Percentiles rank a stretch among this genome's conserved stretches.
Evolutionary conservation across 2,888 invertebrate species (phyloP).

Genomic region (Diaphora mendica): DNA sequence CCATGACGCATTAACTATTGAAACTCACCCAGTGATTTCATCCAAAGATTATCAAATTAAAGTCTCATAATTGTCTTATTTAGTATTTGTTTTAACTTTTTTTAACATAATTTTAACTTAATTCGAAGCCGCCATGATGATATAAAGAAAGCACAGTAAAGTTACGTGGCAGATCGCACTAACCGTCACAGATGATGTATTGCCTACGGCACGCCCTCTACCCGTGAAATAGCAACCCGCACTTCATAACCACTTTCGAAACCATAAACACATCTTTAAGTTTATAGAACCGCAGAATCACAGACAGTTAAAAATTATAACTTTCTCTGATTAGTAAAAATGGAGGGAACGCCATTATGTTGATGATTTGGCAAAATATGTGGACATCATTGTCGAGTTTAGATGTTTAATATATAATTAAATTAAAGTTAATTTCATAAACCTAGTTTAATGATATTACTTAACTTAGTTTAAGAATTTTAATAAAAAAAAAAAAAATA

Average conservation of each 20-base stretch:
- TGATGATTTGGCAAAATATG: neutral
- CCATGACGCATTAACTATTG: neutral
- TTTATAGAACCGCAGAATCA: neutral
- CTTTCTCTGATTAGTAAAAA: neutral
- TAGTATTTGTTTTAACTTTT: too few species aligned
- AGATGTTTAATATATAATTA: neutral
- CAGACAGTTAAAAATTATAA: neutral
- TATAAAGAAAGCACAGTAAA: slow-evolving; percentile 47
- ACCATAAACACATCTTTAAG: slow-evolving; percentile 39
- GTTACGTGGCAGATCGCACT: slow-evolving; percentile 57
- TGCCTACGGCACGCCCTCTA: slow-evolving; percentile 44
- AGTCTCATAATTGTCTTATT: neutral
- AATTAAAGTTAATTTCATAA: neutral
- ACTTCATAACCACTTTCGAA: slow-evolving; percentile 50
- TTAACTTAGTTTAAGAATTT: too few species aligned
- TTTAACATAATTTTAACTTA: neutral
- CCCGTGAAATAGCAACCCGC: slow-evolving; percentile 36
- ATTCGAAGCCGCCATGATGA: slow-evolving; percentile 20
- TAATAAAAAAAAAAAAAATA: too few species aligned
- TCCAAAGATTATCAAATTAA: neutral
- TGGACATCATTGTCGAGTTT: neutral
- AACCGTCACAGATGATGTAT: slow-evolving; percentile 63
- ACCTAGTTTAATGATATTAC: neutral
- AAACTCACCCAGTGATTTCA: neutral
- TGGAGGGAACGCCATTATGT: neutral